Evolutionary conservation across 2,888 invertebrate species (phyloP), one percentile per base, ranked within the genome.

Genomic region (Drosophila conformis): DNA sequence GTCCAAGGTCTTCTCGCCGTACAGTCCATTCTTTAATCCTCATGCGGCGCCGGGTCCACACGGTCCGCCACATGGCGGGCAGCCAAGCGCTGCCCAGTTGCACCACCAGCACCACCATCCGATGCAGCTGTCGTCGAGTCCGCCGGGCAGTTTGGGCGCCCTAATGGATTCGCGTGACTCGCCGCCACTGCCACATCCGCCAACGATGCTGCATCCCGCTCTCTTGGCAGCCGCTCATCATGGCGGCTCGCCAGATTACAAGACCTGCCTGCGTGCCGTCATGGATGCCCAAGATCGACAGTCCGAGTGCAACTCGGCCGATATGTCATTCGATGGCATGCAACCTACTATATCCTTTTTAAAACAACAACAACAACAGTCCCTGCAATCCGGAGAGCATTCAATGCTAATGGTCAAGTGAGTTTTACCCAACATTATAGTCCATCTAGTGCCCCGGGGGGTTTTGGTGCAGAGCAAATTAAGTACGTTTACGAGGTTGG

Each of bases 341-440:
- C 97, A 97, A 95, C 97, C 97, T 96, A 97, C 97, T 95, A 97
- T 98, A 97, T 98, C 98, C 96, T 98, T 98, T 97, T 95, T 95
- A 95, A 95, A 94, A 94, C 92, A 91, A 84, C 90, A 92, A 58
- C 70, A 69, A 60, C 67, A 81, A 53, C 71, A 75, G 49, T 64
- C 72, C 33, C 59, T 63, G 15, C 80, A 69, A 53, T 52, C 53
- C n/a, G 54, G 62, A 63, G 65, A 63, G 62, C 75, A 67, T 53
- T 48, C 73, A 27, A 53, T 68, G 65, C 84, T 73, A 71, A 76
- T 83, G 80, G 84, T 83, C 84, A 84, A 84, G 84, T 84, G 88
- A 84, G 84, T 84, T 84, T 85, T 70, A 66, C 73, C 73, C 69
- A 75, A 42, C 59, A 38, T 38, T 66, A 61, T 54, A 61, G 62